Evolutionary conservation across 1,140 invertebrate species (phyloP).

Genomic region (Pteromalus puparum): DNA sequence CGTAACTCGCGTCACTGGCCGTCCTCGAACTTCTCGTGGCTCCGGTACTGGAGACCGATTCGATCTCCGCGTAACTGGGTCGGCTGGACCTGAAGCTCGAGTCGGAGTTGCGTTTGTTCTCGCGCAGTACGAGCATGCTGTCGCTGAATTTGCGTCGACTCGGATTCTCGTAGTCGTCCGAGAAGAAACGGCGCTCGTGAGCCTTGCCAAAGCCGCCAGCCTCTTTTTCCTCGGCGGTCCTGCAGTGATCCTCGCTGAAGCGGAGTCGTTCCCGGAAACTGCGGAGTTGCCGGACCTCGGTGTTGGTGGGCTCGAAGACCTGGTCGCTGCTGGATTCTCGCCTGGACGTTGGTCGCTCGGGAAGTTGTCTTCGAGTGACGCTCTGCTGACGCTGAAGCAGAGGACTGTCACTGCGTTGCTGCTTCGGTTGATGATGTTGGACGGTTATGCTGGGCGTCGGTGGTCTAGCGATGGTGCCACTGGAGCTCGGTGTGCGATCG

Average conservation of each 20-base stretch:
- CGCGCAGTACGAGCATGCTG: background rate
- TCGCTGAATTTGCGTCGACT: conserved; percentile 5
- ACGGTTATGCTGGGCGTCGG: background rate
- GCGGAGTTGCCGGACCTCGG: background rate
- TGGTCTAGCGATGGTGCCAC: conserved; percentile 47
- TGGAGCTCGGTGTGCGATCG: conserved; percentile 49
- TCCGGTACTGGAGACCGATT: background rate
- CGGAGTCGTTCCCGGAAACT: background rate
- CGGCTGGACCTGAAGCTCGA: background rate
- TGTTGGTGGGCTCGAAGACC: conserved; percentile 17
- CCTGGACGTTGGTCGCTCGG: background rate
- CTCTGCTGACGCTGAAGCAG: background rate
- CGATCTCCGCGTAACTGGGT: background rate
- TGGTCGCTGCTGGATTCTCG: conserved; percentile 41
- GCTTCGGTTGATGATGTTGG: background rate
- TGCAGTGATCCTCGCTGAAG: background rate
- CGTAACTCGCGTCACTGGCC: background rate
- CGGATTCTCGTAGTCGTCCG: conserved; percentile 63
- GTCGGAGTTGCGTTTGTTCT: background rate
- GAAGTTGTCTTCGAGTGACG: background rate
- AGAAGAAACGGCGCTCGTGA: conserved; percentile 58
- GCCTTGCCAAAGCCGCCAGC: background rate
- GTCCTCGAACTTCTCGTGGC: background rate
- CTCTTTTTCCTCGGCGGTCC: background rate
- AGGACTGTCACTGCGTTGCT: background rate